Evolutionary conservation across 2,113 vertebrate species (phyloP).

Genomic region (Gopherus evgoodei): DNA sequence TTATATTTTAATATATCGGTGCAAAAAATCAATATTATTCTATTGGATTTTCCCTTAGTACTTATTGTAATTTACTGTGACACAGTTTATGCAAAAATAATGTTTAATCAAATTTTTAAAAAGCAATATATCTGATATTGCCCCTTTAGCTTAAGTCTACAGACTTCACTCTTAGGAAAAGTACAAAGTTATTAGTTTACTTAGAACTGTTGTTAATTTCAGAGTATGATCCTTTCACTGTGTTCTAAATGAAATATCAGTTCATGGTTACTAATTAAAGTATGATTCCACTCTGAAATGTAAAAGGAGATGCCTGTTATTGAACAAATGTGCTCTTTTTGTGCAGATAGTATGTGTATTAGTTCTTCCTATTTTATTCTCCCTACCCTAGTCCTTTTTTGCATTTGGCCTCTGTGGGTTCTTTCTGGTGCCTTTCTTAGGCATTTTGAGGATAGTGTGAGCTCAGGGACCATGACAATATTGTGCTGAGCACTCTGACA

Average conservation of each 20-base stretch:
- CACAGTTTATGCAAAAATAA: constrained; percentile 29
- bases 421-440: not conserved
- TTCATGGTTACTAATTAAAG: constrained; percentile 45
- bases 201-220: constrained; percentile 54
- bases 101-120: constrained; percentile 51
- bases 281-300: constrained; percentile 1
- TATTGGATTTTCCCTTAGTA: constrained; percentile 20
- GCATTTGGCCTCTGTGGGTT: not conserved
- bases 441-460: not conserved
- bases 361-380: not conserved
- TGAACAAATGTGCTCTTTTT: not conserved
- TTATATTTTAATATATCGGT: constrained; percentile 16
- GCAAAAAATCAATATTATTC: constrained; percentile 45
- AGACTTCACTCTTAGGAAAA: constrained; percentile 40
- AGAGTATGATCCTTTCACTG: constrained; percentile 35
- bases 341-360: not conserved
- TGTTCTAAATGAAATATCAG: constrained; percentile 8
- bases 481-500: not conserved
- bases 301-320: not conserved
- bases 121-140: constrained; percentile 57
- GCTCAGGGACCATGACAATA: not conserved
- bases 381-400: not conserved
- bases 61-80: constrained; percentile 35
- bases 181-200: constrained; percentile 55
- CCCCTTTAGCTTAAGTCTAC: constrained; percentile 51